These are phyloP conservation scores for Stenolophus ochropezus DNA, from an alignment of 2,888 invertebrate genomes.

Conservation along the genomic window DNA sequence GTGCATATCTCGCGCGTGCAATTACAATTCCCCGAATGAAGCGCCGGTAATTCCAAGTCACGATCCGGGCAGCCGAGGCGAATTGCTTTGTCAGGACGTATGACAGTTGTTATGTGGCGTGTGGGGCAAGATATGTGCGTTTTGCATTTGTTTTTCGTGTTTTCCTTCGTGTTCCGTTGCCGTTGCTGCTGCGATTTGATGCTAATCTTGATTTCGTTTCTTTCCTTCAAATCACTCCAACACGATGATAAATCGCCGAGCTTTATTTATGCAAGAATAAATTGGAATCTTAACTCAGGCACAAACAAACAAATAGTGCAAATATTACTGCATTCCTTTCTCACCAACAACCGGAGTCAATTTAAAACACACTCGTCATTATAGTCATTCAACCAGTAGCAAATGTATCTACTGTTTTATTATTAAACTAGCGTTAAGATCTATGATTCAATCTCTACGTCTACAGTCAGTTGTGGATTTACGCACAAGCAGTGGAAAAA, in stretches of 20 bases:
- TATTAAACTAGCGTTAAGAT: too few species aligned
- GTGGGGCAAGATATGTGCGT: constrained; percentile 48
- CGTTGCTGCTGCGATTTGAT: constrained; percentile 34
- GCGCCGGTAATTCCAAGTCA: constrained; percentile 64
- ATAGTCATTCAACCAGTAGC: too few species aligned
- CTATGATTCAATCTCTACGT: too few species aligned
- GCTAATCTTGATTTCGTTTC: constrained; percentile 42
- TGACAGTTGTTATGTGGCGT: constrained; percentile 59
- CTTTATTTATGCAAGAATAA: constrained; percentile 40
- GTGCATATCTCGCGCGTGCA: constrained; percentile 48
- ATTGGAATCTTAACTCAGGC: constrained; percentile 6
- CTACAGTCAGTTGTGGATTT: too few species aligned
- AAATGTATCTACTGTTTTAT: too few species aligned
- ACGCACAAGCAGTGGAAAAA: too few species aligned
- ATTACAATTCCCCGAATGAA: constrained; percentile 65
- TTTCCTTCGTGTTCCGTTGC: constrained; percentile 26
- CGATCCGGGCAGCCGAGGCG: constrained; percentile 53
- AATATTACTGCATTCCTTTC: neutral
- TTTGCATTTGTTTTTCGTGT: constrained; percentile 42
- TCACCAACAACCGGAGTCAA: neutral
- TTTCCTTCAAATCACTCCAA: constrained; percentile 35
- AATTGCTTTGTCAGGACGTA: constrained; percentile 56
- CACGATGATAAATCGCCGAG: constrained; percentile 28
- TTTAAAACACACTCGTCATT: neutral
- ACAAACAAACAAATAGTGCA: neutral